Percentiles rank a stretch among this genome's conserved stretches.
These are phyloP conservation scores for Eptesicus fuscus DNA, from an alignment of 2,113 vertebrate species.

Conservation along the genomic window DNA sequence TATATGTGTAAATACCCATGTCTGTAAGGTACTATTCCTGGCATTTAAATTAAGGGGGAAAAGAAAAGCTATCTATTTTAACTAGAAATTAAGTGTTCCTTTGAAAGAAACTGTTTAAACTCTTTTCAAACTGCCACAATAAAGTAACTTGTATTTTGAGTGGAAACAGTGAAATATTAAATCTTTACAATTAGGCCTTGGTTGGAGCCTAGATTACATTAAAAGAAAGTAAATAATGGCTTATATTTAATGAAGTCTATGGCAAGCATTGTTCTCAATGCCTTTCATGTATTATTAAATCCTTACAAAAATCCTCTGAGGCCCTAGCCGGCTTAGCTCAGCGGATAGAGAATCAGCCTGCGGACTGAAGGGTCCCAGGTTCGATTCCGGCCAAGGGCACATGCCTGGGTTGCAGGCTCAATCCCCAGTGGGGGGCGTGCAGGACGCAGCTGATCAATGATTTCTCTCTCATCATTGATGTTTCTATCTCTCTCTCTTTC, in stretches of 20 bases:
- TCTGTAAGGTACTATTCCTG: background rate
- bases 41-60: background rate
- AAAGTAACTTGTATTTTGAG: background rate
- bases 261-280: background rate
- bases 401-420: too few relatives aligned
- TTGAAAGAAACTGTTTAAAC: background rate
- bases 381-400: too few relatives aligned
- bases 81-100: slow-evolving; percentile 11
- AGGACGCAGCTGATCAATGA: too few relatives aligned
- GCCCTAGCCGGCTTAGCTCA: too few relatives aligned
- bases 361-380: too few relatives aligned
- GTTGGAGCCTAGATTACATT: background rate
- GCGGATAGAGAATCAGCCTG: too few relatives aligned
- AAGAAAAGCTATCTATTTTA: background rate
- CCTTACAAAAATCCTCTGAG: background rate
- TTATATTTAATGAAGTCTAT: background rate
- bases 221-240: background rate
- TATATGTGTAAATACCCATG: background rate
- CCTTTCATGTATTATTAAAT: background rate
- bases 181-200: background rate
- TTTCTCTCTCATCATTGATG: too few relatives aligned
- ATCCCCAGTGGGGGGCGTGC: too few relatives aligned
- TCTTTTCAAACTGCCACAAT: background rate
- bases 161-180: slow-evolving; percentile 2
- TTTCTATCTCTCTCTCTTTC: too few relatives aligned